Evolutionary conservation across 53 echinoderm and acorn worm genomes (phyloP).

Genomic region (Echinarachnius parma): DNA sequence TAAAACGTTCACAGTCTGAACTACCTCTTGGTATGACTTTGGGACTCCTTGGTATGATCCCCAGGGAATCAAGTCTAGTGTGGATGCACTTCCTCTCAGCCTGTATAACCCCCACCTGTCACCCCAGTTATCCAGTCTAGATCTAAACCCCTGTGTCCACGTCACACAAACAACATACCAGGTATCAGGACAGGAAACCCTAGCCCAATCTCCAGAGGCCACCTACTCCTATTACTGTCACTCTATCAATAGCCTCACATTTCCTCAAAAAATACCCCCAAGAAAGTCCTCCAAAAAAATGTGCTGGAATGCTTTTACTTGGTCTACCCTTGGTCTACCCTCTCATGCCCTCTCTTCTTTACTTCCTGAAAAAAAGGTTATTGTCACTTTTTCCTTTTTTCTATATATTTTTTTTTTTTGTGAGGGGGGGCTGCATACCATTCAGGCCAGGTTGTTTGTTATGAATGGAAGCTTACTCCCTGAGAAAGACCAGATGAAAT

Average conservation of each 20-base stretch:
- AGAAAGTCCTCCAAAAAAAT: constrained; percentile 19
- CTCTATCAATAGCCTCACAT: constrained; percentile 47
- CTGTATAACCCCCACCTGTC: too few relatives aligned
- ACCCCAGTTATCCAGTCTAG: too few relatives aligned
- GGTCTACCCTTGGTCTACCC: constrained; percentile 5
- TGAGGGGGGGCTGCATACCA: not conserved
- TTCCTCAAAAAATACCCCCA: constrained; percentile 36
- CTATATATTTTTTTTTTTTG: not conserved
- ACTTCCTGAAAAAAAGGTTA: not conserved
- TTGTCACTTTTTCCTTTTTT: not conserved
- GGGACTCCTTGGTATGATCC: too few relatives aligned
- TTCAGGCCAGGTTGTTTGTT: constrained; percentile 29
- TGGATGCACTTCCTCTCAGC: too few relatives aligned
- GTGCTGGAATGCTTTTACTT: constrained; percentile 10
- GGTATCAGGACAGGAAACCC: too few relatives aligned
- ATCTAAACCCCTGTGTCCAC: too few relatives aligned
- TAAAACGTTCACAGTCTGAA: too few relatives aligned
- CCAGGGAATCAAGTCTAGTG: too few relatives aligned
- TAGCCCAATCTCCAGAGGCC: constrained; percentile 17
- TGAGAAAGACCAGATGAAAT: not conserved
- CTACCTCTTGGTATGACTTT: too few relatives aligned
- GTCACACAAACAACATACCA: too few relatives aligned
- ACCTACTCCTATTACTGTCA: constrained; percentile 45
- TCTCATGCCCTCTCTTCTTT: constrained; percentile 12
- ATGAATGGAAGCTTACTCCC: constrained; percentile 28